Percentiles rank a stretch among this genome's conserved stretches.
Conservation (phyloP, 2,113 vertebrate species). For the Lepus americanus region DNA sequence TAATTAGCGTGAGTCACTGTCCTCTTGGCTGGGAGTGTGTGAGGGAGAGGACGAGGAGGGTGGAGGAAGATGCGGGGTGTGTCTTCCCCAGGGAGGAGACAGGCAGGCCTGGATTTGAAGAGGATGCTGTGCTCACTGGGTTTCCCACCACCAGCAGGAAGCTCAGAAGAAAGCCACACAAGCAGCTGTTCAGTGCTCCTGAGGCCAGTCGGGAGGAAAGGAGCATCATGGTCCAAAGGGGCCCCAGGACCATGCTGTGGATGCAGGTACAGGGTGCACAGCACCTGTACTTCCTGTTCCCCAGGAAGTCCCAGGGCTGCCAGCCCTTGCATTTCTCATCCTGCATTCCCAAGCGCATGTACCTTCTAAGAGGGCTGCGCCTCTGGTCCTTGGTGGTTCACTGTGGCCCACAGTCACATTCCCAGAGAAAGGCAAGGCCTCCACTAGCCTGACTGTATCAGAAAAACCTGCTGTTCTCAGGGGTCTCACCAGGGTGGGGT, state of each 20-base stretch:
- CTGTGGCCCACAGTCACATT: background rate
- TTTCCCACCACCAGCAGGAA: background rate
- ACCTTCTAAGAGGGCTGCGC: background rate
- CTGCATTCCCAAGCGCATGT: too few species aligned
- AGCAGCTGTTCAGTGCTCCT: background rate
- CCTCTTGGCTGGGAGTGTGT: conserved; percentile 45
- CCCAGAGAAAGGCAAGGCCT: background rate
- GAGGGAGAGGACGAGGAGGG: background rate
- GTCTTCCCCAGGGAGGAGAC: background rate
- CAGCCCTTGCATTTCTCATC: background rate
- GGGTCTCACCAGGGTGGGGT: background rate
- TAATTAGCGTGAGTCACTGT: conserved; percentile 87
- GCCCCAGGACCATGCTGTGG: accelerated
- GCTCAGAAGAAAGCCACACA: background rate
- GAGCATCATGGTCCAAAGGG: accelerated
- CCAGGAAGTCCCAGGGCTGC: background rate
- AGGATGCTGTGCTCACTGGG: background rate
- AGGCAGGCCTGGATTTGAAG: background rate
- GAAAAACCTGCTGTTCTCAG: background rate
- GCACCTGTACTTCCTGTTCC: accelerated
- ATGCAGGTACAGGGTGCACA: accelerated
- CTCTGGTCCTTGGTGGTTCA: background rate
- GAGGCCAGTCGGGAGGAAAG: background rate
- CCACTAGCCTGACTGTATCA: background rate
- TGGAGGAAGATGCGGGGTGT: background rate